phyloP scores from a whole-genome alignment of 2,888 invertebrate species.

The Alsophila aescularia region DNA sequence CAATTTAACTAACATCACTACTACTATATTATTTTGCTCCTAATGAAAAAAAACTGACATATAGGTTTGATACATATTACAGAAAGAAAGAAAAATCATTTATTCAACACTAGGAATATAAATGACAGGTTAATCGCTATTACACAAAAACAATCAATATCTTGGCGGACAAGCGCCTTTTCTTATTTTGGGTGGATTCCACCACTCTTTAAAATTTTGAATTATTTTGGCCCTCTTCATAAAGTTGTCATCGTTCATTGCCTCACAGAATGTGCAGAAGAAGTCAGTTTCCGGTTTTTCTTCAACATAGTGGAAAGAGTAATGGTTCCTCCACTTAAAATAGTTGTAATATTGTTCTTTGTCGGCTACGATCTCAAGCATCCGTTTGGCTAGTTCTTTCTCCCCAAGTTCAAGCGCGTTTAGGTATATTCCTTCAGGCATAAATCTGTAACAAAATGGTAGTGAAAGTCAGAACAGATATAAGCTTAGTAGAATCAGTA shows the following conservation, averaged over 20 bases:
- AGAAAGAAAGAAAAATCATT: too few relatives aligned
- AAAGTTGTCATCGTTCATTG: constrained; percentile 37
- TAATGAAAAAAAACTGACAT: too few relatives aligned
- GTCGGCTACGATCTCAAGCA: constrained; percentile 41
- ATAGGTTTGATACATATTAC: too few relatives aligned
- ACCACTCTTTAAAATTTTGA: constrained; percentile 39
- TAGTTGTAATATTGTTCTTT: constrained; percentile 41
- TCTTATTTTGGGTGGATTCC: constrained; percentile 36
- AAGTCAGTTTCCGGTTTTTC: constrained; percentile 43
- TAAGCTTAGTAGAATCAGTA: too few relatives aligned
- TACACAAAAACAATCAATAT: background rate
- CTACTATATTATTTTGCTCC: too few relatives aligned
- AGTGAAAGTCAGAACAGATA: too few relatives aligned
- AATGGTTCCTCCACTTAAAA: constrained; percentile 50
- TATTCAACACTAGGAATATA: too few relatives aligned
- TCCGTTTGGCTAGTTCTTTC: constrained; percentile 37
- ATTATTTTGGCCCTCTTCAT: constrained; percentile 22
- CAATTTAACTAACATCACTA: too few relatives aligned
- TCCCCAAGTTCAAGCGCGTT: constrained; percentile 38
- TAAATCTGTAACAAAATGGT: constrained; percentile 42
- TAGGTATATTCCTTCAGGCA: constrained; percentile 49
- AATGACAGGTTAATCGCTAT: too few relatives aligned
- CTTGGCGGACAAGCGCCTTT: constrained; percentile 21
- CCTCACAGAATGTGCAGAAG: constrained; percentile 47
- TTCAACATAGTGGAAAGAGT: constrained; percentile 39